Base-by-base conservation (phyloP, 2,797 vertebrate genomes). In the Triplophysa yarkandensis region DNA sequence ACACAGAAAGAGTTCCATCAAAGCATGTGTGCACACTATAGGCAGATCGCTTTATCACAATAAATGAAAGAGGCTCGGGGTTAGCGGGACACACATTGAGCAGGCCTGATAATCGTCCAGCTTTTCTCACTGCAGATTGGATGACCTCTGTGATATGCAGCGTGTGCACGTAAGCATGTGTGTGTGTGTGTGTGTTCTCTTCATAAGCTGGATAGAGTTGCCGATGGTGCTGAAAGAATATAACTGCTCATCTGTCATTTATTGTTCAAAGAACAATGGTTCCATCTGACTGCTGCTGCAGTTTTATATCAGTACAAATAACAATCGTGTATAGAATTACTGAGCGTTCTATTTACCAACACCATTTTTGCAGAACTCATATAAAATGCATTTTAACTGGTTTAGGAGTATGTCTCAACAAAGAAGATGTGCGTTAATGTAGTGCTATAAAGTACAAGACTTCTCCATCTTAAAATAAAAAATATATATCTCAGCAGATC, bases 201-300 rank as follows among this genome's bases (percentile, higher is more conserved):
- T 72, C 60, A 77, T 79, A 79, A 82, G 66, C 55, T 57, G 74
- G 74, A 71, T 64, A 76, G 65, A 71, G 50, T 76, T 73, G 46
- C 69, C 78, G 72, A 54, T 78, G 44, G 79, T 46, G 62, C 50
- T 66, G 60, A 48, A 27, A 55, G 30, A 57, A 43, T 41, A 75
- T 43, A 36, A 64, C 50, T 75, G 58, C 62, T 74, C 69, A 43
- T 44, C 52, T 58, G 46, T 54, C 58, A 58, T 50, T 55, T 76
- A 78, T 73, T 71, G 57, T 65, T 71, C 55, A 21, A 70, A 32
- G 55, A 78, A 78, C 79, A 78, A 69, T 70, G 36, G 68, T 73
- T 74, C 41, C 58, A 43, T 67, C n/a, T 61, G 30, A 64, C 17
- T 73, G 52, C 19, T 44, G 50, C 28, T 39, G 28, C n/a, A 28